Base-by-base conservation (phyloP, 2,888 invertebrate genomes). In the Crocallis elinguaria region DNA sequence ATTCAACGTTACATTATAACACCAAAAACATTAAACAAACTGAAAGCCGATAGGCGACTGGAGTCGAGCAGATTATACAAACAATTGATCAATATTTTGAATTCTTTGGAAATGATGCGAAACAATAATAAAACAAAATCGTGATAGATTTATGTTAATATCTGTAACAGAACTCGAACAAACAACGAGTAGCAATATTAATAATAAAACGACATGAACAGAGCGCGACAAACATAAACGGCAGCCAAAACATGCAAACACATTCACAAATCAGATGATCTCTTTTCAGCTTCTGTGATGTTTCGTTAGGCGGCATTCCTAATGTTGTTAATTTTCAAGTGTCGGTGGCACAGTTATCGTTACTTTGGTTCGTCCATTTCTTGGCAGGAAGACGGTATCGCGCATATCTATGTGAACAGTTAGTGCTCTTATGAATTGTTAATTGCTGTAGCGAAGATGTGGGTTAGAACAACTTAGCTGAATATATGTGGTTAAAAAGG, bases 361-460 rank as follows among this genome's bases (percentile, higher is more conserved):
- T 73, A 76, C 68, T 69, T 51, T 73, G 69, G 60, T 64, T 71
- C 76, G 74, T 75, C 75, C 67, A 71, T 77, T 69, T 80, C 76
- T 75, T 73, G 90, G 90, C 89, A 90, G 91, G 91, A 89, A 91
- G 90, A 83, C 90, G 90, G 90, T 88, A 86, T 79, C 86, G 82
- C 89, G 82, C 84, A 79, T 75, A 77, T 77, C 63, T 71, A 64
- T 68, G 67, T 67, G 49, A 66, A 62, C 56, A 55, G 71, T 76
- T 75, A 75, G 74, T 76, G 46, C 11, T 50, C 49, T 58, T 60
- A 62, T 62, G 52, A 50, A 38, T 53, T 59, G 54, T 54, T 71
- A 67, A 66, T 62, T 62, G 60, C 69, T 62, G 64, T 59, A 66
- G 64, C 71, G 75, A 71, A 67, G 51, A 65, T 63, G 60, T 48